A percentile compares a stretch with the other conserved stretches of the same genome.
phyloP scores from a whole-genome alignment of 2,797 vertebrate genomes.

The Mallotus villosus region DNA sequence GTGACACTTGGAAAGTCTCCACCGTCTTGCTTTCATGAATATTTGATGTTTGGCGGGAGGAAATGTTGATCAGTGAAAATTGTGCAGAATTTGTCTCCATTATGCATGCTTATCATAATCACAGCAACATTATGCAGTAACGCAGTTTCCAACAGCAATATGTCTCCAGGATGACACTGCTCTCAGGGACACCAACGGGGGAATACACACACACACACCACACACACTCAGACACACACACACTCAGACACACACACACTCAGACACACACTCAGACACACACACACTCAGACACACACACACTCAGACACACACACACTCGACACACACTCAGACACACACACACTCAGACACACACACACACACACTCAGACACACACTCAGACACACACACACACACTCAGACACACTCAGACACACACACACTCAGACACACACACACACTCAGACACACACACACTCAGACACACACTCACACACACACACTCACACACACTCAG shows the following conservation, averaged over 20 bases:
- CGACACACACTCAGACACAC: too few relatives aligned
- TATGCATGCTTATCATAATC: conserved; percentile 71
- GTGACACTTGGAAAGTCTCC: conserved; percentile 53
- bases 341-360: too few relatives aligned
- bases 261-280: too few relatives aligned
- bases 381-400: background rate
- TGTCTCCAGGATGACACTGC: conserved; percentile 52
- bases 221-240: too few relatives aligned
- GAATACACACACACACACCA: too few relatives aligned
- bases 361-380: too few relatives aligned
- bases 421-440: conserved; percentile 8
- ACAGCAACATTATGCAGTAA: conserved; percentile 66
- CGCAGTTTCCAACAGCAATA: conserved; percentile 56
- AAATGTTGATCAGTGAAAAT: conserved; percentile 65
- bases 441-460: background rate
- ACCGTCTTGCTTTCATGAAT: conserved; percentile 60
- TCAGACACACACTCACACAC: conserved; percentile 39
- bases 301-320: too few relatives aligned
- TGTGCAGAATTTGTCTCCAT: conserved; percentile 69
- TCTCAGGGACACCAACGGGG: too few relatives aligned
- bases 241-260: too few relatives aligned
- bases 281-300: too few relatives aligned
- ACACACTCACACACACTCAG: conserved; percentile 3
- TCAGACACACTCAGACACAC: conserved; percentile 40
- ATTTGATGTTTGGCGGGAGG: conserved; percentile 65